A percentile compares a stretch with the other conserved stretches of the same genome.
Evolutionary conservation across 1,140 invertebrate species (phyloP).

Genomic region (Sipha flava): DNA sequence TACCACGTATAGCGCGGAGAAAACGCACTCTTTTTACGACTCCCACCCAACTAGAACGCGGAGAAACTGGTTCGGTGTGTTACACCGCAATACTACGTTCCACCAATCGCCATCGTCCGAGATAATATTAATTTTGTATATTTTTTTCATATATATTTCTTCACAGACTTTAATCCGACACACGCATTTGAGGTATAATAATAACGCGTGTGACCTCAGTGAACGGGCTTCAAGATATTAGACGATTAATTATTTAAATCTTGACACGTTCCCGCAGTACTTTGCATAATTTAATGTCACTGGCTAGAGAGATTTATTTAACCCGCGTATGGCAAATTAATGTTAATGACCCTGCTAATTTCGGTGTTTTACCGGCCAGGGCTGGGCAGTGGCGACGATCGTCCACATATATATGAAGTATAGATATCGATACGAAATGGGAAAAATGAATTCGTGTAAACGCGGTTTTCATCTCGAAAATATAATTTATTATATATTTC

Average conservation of each 20-base stretch:
- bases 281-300: constrained; percentile 26
- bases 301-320: background rate
- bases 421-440: too few species aligned
- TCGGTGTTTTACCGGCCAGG: background rate
- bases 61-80: constrained; percentile 21
- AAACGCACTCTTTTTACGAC: constrained; percentile 38
- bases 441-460: too few species aligned
- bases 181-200: background rate
- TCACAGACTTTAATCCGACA: background rate
- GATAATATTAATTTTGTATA: constrained; percentile 8
- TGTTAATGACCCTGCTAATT: background rate
- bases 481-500: background rate
- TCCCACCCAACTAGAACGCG: background rate
- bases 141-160: background rate
- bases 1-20: background rate
- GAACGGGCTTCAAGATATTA: constrained; percentile 3
- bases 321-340: background rate
- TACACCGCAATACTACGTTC: background rate
- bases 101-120: background rate
- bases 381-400: background rate
- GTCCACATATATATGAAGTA: background rate
- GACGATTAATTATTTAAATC: constrained; percentile 24
- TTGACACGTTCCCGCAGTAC: constrained; percentile 2
- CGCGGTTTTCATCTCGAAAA: background rate
- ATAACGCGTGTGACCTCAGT: background rate